Base-by-base conservation (phyloP, 2,113 vertebrate genomes). In the Stigmatopora nigra region DNA sequence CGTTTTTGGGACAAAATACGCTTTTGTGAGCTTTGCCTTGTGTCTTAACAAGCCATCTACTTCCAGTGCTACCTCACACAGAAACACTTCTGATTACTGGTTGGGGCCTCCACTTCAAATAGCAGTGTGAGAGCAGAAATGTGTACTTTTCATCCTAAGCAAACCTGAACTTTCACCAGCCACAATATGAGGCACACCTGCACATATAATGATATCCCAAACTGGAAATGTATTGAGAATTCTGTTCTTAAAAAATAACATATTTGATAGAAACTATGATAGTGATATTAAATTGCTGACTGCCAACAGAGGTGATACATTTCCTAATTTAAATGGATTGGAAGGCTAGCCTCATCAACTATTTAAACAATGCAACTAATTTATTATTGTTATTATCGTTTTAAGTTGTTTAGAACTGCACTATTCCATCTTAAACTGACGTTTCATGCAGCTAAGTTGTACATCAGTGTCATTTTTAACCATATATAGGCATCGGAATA, bases 131-230 rank as follows among this genome's bases (percentile, higher is more conserved):
- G 64, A 65, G 60, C 45, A 49, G 57, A 41, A 71, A 65, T 70
- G 76, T 81, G 80, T 71, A 82, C 76, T 81, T 83, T 81, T 78
- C 62, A 78, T 68, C 61, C 68, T 65, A 57, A 68, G 58, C 68
- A 80, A 85, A 77, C 73, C 68, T 3, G 13, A 68, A 47, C 64
- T 62, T 58, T 67, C 35, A 44, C 20, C 16, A 64, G 65, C 55
- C 41, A 64, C 19, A 61, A 72, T 15, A 9, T 35, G 15, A 57
- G 55, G 55, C 8, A 57, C 25, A 35, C 25, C 6, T 35, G 31
- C 55, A 57, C 55, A 57, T 49, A 12, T 1, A 55, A 22, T 11
- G 20, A 55, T n/a, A 60, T 60, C 35, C 25, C 16, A 8, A 59
- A 36, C 31, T 36, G 36, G 57, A 60, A 31, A 16, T 38, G 17